Conservation (phyloP, 2,888 invertebrate species). For the Hyposoter dolosus region DNA sequence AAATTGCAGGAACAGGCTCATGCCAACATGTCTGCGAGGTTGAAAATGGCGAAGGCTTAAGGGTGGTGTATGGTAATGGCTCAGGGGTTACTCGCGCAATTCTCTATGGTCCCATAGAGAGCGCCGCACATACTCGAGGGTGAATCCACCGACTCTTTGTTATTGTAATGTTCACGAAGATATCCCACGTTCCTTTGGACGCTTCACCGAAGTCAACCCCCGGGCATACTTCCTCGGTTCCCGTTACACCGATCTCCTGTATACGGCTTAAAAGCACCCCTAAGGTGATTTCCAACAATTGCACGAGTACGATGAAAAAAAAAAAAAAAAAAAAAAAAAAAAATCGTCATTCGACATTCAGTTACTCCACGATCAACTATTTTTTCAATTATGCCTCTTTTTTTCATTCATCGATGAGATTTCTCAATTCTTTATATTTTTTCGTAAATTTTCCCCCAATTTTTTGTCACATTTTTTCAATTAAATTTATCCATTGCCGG, state of each 20-base stretch:
- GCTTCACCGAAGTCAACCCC: conserved; percentile 69
- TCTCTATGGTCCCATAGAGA: conserved; percentile 46
- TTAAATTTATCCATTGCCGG: no score
- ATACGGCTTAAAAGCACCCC: neutral
- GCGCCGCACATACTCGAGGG: conserved; percentile 53
- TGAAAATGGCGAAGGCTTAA: conserved; percentile 39
- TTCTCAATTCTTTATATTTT: no score
- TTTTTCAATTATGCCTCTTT: no score
- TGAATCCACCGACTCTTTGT: conserved; percentile 71
- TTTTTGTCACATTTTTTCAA: no score
- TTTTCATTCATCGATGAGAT: no score
- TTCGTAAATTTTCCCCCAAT: no score
- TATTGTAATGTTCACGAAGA: conserved; percentile 73
- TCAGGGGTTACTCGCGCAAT: conserved; percentile 64
- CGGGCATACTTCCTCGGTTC: conserved; percentile 62
- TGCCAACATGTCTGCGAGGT: conserved; percentile 15
- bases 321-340: neutral
- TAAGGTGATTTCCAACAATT: conserved; percentile 9
- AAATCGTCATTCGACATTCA: no score
- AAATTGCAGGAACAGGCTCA: conserved; percentile 14
- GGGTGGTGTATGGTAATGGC: conserved; percentile 72
- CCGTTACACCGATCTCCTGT: conserved; percentile 31
- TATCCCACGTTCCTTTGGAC: conserved; percentile 71
- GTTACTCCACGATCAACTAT: no score
- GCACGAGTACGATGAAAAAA: neutral